Percentiles rank a stretch among this genome's conserved stretches.
phyloP scores from a whole-genome alignment of 2,113 vertebrate genomes.

The Ciconia boyciana region DNA sequence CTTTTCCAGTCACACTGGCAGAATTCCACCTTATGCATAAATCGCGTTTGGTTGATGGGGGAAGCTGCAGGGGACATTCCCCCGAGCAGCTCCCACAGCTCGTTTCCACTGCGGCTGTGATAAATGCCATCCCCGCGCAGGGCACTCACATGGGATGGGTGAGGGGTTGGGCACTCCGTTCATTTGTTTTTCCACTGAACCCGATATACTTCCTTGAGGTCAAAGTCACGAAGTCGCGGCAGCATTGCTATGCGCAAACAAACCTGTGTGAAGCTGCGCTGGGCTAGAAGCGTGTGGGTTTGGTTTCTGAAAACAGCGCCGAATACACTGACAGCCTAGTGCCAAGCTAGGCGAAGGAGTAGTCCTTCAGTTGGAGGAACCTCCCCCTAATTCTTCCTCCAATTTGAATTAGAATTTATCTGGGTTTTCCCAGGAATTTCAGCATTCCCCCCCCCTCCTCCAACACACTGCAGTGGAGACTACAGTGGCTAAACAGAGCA shows the following conservation, averaged over 20 bases:
- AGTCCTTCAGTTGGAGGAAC: background rate
- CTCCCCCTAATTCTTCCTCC: background rate
- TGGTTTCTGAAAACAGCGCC: background rate
- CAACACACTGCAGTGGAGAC: background rate
- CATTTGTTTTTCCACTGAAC: constrained; percentile 15
- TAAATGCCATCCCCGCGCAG: background rate
- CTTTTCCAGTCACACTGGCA: background rate
- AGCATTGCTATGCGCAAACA: background rate
- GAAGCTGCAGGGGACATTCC: background rate
- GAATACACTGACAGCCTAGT: background rate
- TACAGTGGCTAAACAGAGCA: background rate
- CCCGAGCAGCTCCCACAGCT: background rate
- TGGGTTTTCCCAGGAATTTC: background rate
- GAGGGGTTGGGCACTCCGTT: background rate
- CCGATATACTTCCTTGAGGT: background rate
- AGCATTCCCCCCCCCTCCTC: background rate
- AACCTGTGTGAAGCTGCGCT: background rate
- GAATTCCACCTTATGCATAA: background rate
- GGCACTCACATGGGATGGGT: background rate
- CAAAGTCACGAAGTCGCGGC: background rate
- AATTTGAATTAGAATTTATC: background rate
- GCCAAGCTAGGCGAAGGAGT: background rate
- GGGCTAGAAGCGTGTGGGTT: background rate
- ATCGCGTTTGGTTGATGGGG: background rate
- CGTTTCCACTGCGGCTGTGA: background rate